These are phyloP conservation scores for Philereme transversata DNA, from an alignment of 2,888 invertebrate genomes.

Conservation along the genomic window DNA sequence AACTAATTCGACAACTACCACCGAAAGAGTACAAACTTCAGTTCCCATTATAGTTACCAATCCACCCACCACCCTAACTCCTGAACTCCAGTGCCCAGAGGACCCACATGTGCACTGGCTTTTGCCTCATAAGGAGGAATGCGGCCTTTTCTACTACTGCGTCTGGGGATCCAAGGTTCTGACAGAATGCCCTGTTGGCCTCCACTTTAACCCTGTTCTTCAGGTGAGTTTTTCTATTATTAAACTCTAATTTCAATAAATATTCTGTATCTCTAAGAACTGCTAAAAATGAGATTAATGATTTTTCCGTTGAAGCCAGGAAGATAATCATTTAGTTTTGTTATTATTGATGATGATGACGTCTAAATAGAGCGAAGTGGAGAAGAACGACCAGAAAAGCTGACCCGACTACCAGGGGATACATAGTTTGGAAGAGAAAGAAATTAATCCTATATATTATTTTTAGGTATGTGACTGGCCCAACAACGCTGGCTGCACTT, in stretches of 20 bases:
- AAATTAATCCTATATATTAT: not conserved
- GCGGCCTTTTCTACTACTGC: slow-evolving; percentile 67
- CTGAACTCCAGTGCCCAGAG: slow-evolving; percentile 47
- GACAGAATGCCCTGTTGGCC: slow-evolving; percentile 47
- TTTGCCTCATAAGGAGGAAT: slow-evolving; percentile 58
- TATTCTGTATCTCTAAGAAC: not conserved
- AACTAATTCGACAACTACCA: not conserved
- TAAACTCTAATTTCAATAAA: not conserved
- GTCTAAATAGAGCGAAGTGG: not conserved
- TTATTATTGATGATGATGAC: not conserved
- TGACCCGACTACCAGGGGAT: not conserved
- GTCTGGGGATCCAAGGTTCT: slow-evolving; percentile 58
- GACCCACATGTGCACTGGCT: slow-evolving; percentile 56
- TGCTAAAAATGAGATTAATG: not conserved
- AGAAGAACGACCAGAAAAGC: not conserved
- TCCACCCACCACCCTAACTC: slow-evolving; percentile 28
- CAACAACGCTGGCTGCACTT: slow-evolving; percentile 53
- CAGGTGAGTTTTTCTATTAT: slow-evolving; percentile 48
- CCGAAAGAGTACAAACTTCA: too few relatives aligned
- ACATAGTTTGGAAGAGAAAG: not conserved
- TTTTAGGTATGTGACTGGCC: slow-evolving; percentile 65
- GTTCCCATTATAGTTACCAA: slow-evolving; percentile 22
- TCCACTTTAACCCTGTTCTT: slow-evolving; percentile 60
- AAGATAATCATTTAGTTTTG: not conserved
- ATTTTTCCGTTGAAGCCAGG: too few relatives aligned